phyloP scores from a whole-genome alignment of 2,797 vertebrate species.

The Coregonus sp. region DNA sequence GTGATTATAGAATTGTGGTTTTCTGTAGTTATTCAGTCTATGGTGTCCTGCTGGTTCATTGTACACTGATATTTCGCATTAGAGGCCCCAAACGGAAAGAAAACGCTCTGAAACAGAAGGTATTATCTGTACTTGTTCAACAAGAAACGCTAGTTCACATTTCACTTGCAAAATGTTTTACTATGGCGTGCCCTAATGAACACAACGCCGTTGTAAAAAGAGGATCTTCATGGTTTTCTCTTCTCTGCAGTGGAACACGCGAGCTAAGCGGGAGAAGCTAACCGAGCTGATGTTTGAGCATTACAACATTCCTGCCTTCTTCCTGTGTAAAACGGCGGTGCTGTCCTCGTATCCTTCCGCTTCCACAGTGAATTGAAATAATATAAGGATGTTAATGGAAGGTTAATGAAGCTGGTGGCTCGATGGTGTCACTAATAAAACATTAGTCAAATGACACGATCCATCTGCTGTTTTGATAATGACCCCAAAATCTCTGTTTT shows the following conservation, averaged over 20 bases:
- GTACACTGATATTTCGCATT: neutral
- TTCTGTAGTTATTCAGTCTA: neutral
- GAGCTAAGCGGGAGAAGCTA: constrained; percentile 95
- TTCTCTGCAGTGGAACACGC: constrained; percentile 87
- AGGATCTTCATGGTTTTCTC: neutral
- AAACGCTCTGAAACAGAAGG: too few relatives aligned
- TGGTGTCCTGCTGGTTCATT: neutral
- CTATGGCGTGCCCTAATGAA: neutral
- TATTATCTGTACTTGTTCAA: too few relatives aligned
- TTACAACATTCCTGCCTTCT: constrained; percentile 99
- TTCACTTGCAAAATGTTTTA: neutral
- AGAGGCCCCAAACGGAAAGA: too few relatives aligned
- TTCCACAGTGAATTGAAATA: neutral
- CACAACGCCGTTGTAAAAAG: neutral
- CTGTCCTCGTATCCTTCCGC: constrained; percentile 93
- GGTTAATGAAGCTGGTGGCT: neutral
- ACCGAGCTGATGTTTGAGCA: constrained; percentile 99
- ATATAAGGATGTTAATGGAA: neutral
- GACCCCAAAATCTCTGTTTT: too few relatives aligned
- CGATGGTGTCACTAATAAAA: neutral
- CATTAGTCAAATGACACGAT: neutral
- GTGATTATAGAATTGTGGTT: neutral
- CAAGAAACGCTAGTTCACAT: neutral
- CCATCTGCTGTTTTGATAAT: neutral
- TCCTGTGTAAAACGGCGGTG: constrained; percentile 98